Evolutionary conservation across 2,888 invertebrate genomes (phyloP), one percentile per base, ranked within the genome.

Genomic region (Abrostola tripartita): DNA sequence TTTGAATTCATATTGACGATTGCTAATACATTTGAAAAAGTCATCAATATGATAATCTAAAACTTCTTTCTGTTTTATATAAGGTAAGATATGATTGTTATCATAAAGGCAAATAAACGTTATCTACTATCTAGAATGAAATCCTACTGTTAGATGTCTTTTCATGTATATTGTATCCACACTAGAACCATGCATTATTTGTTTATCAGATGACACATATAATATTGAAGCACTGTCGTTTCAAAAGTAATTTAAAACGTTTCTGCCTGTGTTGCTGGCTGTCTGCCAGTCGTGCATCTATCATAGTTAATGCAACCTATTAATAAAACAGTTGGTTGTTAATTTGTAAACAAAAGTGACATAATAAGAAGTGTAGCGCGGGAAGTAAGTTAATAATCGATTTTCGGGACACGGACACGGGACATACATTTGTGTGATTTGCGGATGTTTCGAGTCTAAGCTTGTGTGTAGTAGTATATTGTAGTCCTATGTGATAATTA

Each of bases 41-140:
- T 59, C 58, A 61, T 68, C 57, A 76, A 77, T 76, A 69, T 81
- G 74, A 68, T 72, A 72, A 72, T 71, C 72, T 63, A 44, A 65
- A 60, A 58, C 58, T 71, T 59, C 70, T 80, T 71, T 74, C 78
- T 72, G 78, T 85, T 81, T 80, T 82, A 85, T 83, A 83, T 68
- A 71, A 65, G 44, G 47, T 51, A 62, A 66, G 70, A 76, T 72
- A 72, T 62, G 65, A 70, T 66, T 68, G 65, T 65, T 80, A 81
- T 80, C 81, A 59, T 9, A 55, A 62, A 54, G 24, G 58, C 69
- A 71, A 81, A 79, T 80, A 79, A 81, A 81, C 41, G 53, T 76
- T 80, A 79, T 81, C 81, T 74, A 14, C 24, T 62, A 62, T 65
- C 74, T 74, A 67, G 55, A 44, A 61, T 37, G 58, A 44, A 65